phyloP scores from a whole-genome alignment of 2,888 invertebrate genomes.

The Callinectes sapidus region DNA sequence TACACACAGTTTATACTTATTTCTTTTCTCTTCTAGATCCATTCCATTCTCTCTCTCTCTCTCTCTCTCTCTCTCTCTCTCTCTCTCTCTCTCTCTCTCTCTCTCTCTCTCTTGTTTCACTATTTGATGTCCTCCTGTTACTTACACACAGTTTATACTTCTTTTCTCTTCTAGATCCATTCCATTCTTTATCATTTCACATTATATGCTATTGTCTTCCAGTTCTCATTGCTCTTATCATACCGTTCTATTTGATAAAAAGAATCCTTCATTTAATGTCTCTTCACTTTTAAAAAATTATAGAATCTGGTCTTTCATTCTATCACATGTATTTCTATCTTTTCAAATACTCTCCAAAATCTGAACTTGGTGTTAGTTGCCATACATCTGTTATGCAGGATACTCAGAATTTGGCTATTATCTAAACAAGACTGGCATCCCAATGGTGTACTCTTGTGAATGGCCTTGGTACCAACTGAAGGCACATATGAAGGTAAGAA shows the following conservation, averaged over 20 bases:
- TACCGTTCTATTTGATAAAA: background rate
- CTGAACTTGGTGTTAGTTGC: background rate
- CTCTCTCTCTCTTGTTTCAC: no score
- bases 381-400: slow-evolving; percentile 77
- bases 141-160: background rate
- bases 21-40: background rate
- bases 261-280: background rate
- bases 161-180: background rate
- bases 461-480: slow-evolving; percentile 70
- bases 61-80: background rate
- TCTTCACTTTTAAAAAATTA: background rate
- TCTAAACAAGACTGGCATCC: slow-evolving; percentile 85
- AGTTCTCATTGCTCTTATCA: background rate
- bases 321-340: background rate
- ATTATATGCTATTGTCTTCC: background rate
- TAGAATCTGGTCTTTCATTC: background rate
- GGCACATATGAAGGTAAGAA: slow-evolving; percentile 68
- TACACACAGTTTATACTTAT: background rate
- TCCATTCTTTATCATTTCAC: background rate
- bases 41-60: background rate
- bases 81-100: background rate
- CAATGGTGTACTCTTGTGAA: slow-evolving; percentile 85
- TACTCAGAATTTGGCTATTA: slow-evolving; percentile 84
- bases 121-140: no score
- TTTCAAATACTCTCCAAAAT: background rate